Evolutionary conservation across 2,797 vertebrate species (phyloP).

Genomic region (Pachyuromys duprasi): DNA sequence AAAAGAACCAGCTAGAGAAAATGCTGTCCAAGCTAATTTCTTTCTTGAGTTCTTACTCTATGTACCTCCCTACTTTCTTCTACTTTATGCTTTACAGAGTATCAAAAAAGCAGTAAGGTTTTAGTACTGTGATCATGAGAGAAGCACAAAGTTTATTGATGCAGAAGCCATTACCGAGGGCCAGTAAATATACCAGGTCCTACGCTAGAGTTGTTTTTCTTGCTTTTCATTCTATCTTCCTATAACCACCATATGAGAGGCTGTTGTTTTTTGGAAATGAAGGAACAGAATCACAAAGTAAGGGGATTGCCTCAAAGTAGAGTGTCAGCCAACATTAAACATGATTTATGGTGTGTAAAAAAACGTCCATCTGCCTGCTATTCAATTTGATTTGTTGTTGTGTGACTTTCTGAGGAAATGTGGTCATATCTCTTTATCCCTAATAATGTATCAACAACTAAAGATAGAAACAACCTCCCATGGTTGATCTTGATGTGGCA

Average conservation of each 20-base stretch:
- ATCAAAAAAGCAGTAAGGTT: slow-evolving; percentile 12
- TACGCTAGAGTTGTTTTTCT: not conserved
- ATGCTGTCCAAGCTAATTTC: not conserved
- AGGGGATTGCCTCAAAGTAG: not conserved
- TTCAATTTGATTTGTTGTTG: not conserved
- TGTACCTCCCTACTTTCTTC: not conserved
- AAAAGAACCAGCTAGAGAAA: not conserved
- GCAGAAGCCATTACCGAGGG: not conserved
- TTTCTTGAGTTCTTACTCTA: not conserved
- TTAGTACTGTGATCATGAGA: not conserved
- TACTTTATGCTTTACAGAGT: not conserved
- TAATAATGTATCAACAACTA: not conserved
- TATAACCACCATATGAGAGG: not conserved
- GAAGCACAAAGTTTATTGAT: not conserved
- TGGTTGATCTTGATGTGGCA: not conserved
- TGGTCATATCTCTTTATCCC: not conserved
- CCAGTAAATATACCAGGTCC: not conserved
- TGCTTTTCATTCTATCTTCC: slow-evolving; percentile 20
- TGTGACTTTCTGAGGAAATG: not conserved
- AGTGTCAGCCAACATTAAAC: not conserved
- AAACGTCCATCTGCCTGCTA: no score
- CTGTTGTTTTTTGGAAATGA: not conserved
- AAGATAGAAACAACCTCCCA: no score
- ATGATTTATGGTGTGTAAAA: not conserved
- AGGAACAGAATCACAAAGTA: not conserved